Base-by-base conservation (phyloP, 2,797 vertebrate genomes). In the Saxicola maurus region DNA sequence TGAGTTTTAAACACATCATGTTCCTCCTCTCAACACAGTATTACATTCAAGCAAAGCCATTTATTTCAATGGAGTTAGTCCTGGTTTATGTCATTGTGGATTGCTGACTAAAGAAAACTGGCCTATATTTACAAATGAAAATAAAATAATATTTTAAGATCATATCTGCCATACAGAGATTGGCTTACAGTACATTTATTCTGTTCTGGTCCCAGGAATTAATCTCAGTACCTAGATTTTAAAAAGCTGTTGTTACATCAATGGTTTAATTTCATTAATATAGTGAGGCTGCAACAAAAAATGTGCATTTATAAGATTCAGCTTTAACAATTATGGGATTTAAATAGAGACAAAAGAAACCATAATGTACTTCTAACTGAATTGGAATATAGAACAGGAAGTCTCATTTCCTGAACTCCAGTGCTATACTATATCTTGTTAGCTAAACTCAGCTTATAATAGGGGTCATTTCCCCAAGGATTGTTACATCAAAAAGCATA, bases 311-410 rank as follows among this genome's bases (percentile, higher is more conserved):
- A 55, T 53, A 78, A 69, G 38, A 33, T 60, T 84, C 42, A 65
- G 20, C 25, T 95, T 93, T 82, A 85, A 35, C 38, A 75, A 86
- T 94, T 74, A 68, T 74, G 86, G 91, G 49, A 81, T 90, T 91
- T 89, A 82, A 94, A 87, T 42, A 67, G 46, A 88, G 71, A 90
- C 62, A 82, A 67, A 90, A 94, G 71, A 93, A 90, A 80, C 40
- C 9, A 35, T 89, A 92, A 89, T 49, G 71, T 24, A 60, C 42
- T 83, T 80, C 53, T 92, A 95, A 89, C 72, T 88, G 59, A 81
- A 81, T 12, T 75, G 60, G 16, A 64, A 91, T 78, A 60, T 25
- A 72, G 84, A 92, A 20, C 38, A 95, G 75, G 65, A 59, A 77
- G 33, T 12, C 37, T 79, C 74, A 73, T 84, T 95, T 93, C 91